Conservation (phyloP, 2,888 invertebrate genomes). For the Leptopilina syphax region DNA sequence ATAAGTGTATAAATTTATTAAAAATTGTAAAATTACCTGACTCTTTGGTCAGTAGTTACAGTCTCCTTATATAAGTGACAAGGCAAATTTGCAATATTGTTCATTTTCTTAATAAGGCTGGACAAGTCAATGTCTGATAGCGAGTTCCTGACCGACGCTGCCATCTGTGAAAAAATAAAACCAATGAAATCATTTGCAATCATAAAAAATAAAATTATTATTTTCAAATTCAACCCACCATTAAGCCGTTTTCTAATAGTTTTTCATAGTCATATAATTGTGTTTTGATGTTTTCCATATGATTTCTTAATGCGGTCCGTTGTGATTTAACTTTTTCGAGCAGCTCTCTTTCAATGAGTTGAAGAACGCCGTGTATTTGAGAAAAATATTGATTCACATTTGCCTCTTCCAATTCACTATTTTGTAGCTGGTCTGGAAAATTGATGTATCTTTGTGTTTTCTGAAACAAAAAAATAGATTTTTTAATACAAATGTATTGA, state of each 20-base stretch:
- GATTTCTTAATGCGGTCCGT: slow-evolving; percentile 16
- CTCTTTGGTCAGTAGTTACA: slow-evolving; percentile 42
- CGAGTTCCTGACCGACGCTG: slow-evolving; percentile 47
- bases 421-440: slow-evolving; percentile 44
- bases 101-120: slow-evolving; percentile 60
- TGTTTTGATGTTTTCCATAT: slow-evolving; percentile 57
- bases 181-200: slow-evolving; percentile 2
- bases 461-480: slow-evolving; percentile 57
- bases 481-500: not conserved
- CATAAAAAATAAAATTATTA: slow-evolving; percentile 28
- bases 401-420: slow-evolving; percentile 66
- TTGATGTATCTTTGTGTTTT: slow-evolving; percentile 51
- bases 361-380: slow-evolving; percentile 78
- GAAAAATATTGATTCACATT: slow-evolving; percentile 79
- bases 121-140: slow-evolving; percentile 60
- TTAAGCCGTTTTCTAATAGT: slow-evolving; percentile 52
- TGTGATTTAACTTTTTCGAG: slow-evolving; percentile 70
- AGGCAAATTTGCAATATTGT: slow-evolving; percentile 59
- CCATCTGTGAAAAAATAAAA: slow-evolving; percentile 57
- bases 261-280: slow-evolving; percentile 57
- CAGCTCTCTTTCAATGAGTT: slow-evolving; percentile 78
- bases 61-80: slow-evolving; percentile 63
- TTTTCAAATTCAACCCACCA: slow-evolving; percentile 56
- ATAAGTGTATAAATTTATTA: too few species aligned
- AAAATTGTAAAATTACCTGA: slow-evolving; percentile 54